Base-by-base conservation (phyloP, 92 coral and sea anemone genomes). In the Parazoanthus darwini region DNA sequence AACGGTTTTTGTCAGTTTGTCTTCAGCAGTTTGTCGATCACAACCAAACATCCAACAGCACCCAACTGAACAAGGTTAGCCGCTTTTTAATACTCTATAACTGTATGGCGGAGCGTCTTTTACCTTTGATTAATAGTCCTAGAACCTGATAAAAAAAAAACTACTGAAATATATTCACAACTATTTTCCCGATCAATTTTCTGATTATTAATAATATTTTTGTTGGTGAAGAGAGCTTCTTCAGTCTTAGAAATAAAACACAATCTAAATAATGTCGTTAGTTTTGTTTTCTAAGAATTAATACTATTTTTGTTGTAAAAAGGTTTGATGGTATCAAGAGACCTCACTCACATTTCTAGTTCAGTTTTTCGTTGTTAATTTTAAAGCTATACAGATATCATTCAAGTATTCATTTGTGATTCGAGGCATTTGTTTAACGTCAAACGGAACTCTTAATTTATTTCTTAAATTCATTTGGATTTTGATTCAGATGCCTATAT, bases 21-120 rank as follows among this genome's bases (percentile, higher is more conserved):
- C 54, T 84, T 29, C 87, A 71, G 79, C 87, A 84, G 67, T 84
- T 84, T 84, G 87, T 71, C 11, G 87, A 44, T 44, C 23, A 84
- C 79, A 43, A 50, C 18, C 87, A 50, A 84, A 11, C 22, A 33
- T 65, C 87, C 6, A 23, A 35, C 6, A 33, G 66, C 0, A n/a
- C 38, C 10, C 59, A 18, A 9, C 22, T 71, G 29, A 84, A 16
- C 29, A 44, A 71, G 87, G 87, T 46, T 22, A 84, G 80, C 46
- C 25, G 25, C 5, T 76, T 22, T 29, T 39, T 13, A 54, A 54
- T 54, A 54, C 51, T 54, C 2, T 54, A 3, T 54, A 54, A 5
- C 51, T n/a, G 38, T 22, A n/a, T 20, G 5, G 22, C 59, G 59
- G 70, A 63, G 70, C 8, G 7, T 3, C 0, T 2, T 20, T 23